phyloP scores from a whole-genome alignment of 2,113 vertebrate genomes.

The Ascaphus truei region DNA sequence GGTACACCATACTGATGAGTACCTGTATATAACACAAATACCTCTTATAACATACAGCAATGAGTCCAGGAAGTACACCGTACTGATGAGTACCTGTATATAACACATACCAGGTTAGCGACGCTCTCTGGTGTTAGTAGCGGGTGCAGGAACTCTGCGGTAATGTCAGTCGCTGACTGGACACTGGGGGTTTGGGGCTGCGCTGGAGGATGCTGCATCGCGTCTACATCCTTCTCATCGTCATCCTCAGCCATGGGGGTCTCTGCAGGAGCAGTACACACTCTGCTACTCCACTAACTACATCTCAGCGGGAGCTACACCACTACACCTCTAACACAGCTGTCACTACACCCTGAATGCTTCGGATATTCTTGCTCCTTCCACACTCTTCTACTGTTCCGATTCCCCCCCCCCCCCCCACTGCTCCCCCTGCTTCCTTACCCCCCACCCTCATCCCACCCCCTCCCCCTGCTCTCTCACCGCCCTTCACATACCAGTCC shows the following conservation, averaged over 20 bases:
- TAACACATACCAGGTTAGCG: conserved; percentile 77
- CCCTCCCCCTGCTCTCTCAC: no score
- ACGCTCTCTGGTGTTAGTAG: conserved; percentile 83
- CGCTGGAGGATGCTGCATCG: conserved; percentile 54
- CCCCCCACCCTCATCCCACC: no score
- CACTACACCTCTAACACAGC: no score
- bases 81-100: conserved; percentile 90
- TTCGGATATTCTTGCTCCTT: no score
- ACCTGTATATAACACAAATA: conserved; percentile 61
- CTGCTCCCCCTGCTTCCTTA: no score
- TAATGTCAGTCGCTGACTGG: conserved; percentile 86
- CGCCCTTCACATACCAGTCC: conserved; percentile 78
- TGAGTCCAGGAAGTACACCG: conserved; percentile 91
- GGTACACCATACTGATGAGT: conserved; percentile 95
- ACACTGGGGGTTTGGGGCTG: conserved; percentile 50
- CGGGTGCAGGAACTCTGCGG: conserved; percentile 81
- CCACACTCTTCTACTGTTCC: no score
- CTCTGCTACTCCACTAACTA: no score
- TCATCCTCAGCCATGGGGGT: conserved; percentile 80
- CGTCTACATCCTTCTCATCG: conserved; percentile 90
- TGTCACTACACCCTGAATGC: no score
- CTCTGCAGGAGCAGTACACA: conserved; percentile 71
- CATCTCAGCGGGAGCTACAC: no score
- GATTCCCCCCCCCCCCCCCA: no score
- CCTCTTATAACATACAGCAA: no score